Evolutionary conservation across 2,113 vertebrate genomes (phyloP), one percentile per base, ranked within the genome.

Genomic region (Mustelus asterias): DNA sequence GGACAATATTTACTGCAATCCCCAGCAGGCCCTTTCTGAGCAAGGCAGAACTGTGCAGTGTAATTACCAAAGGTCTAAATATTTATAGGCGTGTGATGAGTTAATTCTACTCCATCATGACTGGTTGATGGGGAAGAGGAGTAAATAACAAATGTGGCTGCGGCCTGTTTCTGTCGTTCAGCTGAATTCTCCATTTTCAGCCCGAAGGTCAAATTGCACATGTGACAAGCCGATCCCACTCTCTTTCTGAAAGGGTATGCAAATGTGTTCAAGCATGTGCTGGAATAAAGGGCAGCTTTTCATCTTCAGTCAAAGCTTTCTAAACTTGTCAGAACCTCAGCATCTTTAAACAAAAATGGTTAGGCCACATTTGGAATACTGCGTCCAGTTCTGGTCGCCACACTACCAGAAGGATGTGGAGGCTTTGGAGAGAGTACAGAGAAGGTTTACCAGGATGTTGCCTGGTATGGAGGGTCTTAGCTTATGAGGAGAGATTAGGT

Each of bases 241-340:
- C 26, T 65, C 37, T 63, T 63, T 63, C 58, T 93, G 90, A 93
- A 65, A 93, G 29, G 29, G 18, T 93, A 93, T 93, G 58, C 37
- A 67, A 93, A 93, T 65, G 33, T 65, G 18, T 37, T n/a, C 60
- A n/a, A 37, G 18, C 60, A 22, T 67, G 33, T 18, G 6, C 90
- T 65, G 60, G 22, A 37, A 67, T 63, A 93, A 93, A 93, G 90
- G n/a, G 90, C 90, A 67, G n/a, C 58, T 65, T 22, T 93, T 93
- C n/a, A 37, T 93, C 44, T 60, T 93, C 60, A 93, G 29, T 67
- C 90, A 67, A 37, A 37, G 63, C 58, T 48, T 22, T 65, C 65
- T 93, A 93, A 93, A 93, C 33, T 65, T 65, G 58, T 90, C 88
- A 90, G 58, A 90, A 33, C 11, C 88, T 58, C 3, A 16, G 58